Evolutionary conservation across 2,888 invertebrate genomes (phyloP), one percentile per base, ranked within the genome.

Genomic region (Agrotis segetum): DNA sequence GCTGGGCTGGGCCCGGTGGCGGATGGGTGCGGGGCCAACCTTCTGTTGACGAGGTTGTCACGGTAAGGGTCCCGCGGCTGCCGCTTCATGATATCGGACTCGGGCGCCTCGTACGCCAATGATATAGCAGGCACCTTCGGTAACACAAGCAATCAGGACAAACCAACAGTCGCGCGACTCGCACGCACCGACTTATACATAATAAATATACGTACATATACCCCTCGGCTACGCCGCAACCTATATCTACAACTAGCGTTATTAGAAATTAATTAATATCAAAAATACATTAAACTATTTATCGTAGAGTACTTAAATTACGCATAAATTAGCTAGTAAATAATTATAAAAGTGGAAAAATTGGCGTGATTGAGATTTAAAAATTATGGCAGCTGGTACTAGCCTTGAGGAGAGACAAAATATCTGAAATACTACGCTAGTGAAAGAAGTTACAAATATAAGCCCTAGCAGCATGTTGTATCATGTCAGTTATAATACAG

Each of bases 31-130:
- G 91, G 82, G 88, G 92, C 97, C 97, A 97, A 99, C 99, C 99
- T 99, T 98, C 98, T 98, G 97, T 99, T 99, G 96, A 99, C 99
- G 97, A 99, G 98, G 97, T 99, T 99, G 98, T 99, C 99, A 97
- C 98, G 98, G 97, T 98, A 98, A 94, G 99, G 99, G 97, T 99
- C 98, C 97, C 99, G 98, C 93, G 99, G 99, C 97, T 98, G 98
- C 96, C 99, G 98, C 98, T 99, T 99, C 99, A 99, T 99, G 97
- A 99, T 99, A 98, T 99, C 99, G 96, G 98, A 99, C 97, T 99
- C 99, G 96, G 99, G 99, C 97, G 99, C 98, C 97, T 99, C 99
- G 97, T 99, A 99, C 97, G 99, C 99, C 97, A 99, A 98, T 96
- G 99, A 99, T 97, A 99, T 99, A 97, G 99, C 99, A 97, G 99